Evolutionary conservation across 2,113 vertebrate genomes (phyloP), one percentile per base, ranked within the genome.

Genomic region (Nyctereutes procyonoides): DNA sequence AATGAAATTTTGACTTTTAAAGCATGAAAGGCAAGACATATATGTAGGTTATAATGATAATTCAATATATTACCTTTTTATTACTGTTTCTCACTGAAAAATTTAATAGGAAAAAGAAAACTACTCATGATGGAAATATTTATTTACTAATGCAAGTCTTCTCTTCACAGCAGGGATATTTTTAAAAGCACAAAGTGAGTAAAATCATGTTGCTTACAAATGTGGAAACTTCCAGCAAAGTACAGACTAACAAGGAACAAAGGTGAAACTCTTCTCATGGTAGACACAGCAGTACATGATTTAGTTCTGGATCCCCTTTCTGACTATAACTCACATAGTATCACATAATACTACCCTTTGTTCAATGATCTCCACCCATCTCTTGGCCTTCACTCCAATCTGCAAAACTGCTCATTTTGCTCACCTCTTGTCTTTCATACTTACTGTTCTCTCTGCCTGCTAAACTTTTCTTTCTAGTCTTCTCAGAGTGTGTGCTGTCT

Each of bases 1-100:
- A 97, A 55, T 87, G 77, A 71, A 88, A 58, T 16, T 53, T 17
- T 94, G 13, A 55, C 28, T 84, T 51, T 83, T 79, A 74, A 63
- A 79, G 8, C 12, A 71, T 38, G 19, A 77, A 63, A 84, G 14
- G 0, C 11, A 55, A 85, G 2, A 55, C 4, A 22, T 17, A n/a
- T 15, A 4, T 38, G 3, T 51, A 73, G 6, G 80, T 20, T 92
- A 0, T 32, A 58, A 60, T 51, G 74, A 19, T 71, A 92, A 38
- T 88, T 88, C 43, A 88, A 58, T 22, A 24, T 35, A 35, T 3
- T 79, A 55, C 60, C 26, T 89, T 90, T 84, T 48, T 35, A 22
- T 65, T 80, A 80, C 1, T 92, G n/a, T 84, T 92, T 79, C 3
- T 88, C 14, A 81, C 14, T 82, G 56, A 91, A 19, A 73, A 94